Evolutionary conservation across 2,113 vertebrate species (phyloP).

Genomic region (Hippolais icterina): DNA sequence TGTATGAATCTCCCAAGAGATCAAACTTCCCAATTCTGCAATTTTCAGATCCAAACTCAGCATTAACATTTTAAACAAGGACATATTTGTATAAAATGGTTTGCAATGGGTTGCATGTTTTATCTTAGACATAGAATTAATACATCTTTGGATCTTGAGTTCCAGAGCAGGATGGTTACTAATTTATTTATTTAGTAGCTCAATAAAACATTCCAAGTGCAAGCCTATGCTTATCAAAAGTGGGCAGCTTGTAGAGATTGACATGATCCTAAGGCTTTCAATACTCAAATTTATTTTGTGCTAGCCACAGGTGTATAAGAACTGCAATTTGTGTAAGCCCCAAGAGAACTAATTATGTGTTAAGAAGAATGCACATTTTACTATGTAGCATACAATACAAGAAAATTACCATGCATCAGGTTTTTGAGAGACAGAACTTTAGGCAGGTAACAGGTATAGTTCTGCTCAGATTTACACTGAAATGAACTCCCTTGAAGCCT

Average conservation of each 20-base stretch:
- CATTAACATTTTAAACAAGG: neutral
- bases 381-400: neutral
- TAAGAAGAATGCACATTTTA: conserved; percentile 38
- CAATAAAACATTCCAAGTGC: conserved; percentile 11
- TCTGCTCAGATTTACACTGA: neutral
- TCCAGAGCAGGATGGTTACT: neutral
- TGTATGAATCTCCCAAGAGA: neutral
- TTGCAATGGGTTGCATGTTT: neutral
- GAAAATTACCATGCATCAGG: conserved; percentile 7
- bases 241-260: conserved; percentile 29
- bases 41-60: neutral
- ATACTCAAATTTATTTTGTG: conserved; percentile 40
- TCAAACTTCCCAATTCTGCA: neutral
- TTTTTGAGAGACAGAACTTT: conserved; percentile 26
- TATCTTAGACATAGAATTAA: neutral
- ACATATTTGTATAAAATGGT: neutral
- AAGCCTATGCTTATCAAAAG: neutral
- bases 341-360: conserved; percentile 59
- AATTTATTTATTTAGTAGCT: conserved; percentile 20
- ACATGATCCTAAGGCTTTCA: conserved; percentile 30
- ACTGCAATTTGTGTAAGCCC: conserved; percentile 4
- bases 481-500: conserved; percentile 2
- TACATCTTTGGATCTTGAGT: neutral
- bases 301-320: conserved; percentile 26
- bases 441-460: neutral